A percentile compares a stretch with the other conserved stretches of the same genome.
phyloP scores from a whole-genome alignment of 2,797 vertebrate genomes.

The Cossypha niveicapilla region DNA sequence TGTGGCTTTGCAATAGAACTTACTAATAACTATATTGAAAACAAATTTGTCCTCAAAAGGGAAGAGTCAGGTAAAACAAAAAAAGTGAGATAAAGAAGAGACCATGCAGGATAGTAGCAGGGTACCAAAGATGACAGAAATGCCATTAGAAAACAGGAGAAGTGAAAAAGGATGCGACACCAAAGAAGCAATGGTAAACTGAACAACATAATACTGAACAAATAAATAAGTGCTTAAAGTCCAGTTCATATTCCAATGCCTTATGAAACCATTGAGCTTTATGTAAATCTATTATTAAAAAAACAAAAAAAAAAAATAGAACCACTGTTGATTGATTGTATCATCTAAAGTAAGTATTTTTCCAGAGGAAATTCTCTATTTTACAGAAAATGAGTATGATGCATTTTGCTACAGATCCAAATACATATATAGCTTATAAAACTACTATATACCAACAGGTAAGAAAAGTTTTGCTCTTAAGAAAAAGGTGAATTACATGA shows the following conservation, averaged over 20 bases:
- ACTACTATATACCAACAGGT: neutral
- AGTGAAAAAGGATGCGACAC: neutral
- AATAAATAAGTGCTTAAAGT: neutral
- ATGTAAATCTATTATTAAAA: neutral
- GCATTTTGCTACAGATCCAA: neutral
- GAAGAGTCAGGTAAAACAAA: neutral
- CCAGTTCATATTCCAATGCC: neutral
- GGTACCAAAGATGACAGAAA: neutral
- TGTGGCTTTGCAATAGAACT: neutral
- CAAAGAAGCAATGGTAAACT: neutral
- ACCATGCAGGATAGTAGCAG: neutral
- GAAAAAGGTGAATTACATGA: slow-evolving; percentile 10
- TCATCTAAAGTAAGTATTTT: neutral
- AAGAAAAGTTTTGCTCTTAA: neutral
- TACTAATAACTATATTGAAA: neutral
- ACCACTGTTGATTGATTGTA: neutral
- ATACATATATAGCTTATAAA: neutral
- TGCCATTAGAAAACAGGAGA: neutral
- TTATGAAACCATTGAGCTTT: neutral
- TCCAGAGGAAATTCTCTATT: neutral
- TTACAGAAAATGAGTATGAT: neutral
- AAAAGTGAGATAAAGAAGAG: neutral
- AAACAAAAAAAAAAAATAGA: neutral
- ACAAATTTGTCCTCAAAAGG: neutral
- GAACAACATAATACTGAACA: neutral